Base-by-base conservation (phyloP, 2,113 vertebrate species). In the Chaetura pelagica region DNA sequence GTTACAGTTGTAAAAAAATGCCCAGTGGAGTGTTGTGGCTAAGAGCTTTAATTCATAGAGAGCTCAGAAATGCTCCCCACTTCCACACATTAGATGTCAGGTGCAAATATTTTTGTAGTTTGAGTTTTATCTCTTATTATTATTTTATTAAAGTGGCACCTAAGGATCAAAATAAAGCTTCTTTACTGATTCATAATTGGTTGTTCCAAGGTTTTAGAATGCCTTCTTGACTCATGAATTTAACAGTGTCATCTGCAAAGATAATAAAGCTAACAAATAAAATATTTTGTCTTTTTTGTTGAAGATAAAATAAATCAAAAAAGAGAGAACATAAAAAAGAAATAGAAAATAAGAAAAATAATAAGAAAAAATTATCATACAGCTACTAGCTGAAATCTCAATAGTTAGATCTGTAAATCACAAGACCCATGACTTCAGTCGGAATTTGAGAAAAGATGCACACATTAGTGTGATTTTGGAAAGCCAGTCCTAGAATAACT, bases 1-100 rank as follows among this genome's bases (percentile, higher is more conserved):
- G 48, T 73, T 90, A 66, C 55, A 58, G 46, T 57, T 86, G 67
- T 83, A 64, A 95, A 92, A 38, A 94, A 88, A 66, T 49, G n/a
- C 79, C 35, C 83, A 40, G 54, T 89, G 63, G 54, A 73, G 63
- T 49, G 15, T 16, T 86, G 23, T 71, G 57, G 51, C 64, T 81
- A 32, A 87, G 76, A 73, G 9, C 4, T 87, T 93, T 78, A 78
- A 81, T 71, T 82, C 26, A 1, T 20, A 68, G 19, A 75, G 27
- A 87, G 42, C 22, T 69, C 79, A 80, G 51, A 66, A 90, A 55
- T 80, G 30, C 29, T 74, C 46, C 21, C 19, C 30, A 22, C 21
- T 83, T 90, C 40, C 59, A 67, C 44, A 46, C 4, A 42, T 16
- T 17, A 71, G 18, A 44, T 71, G 22, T 54, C 75, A 95, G 79